Conservation (phyloP, 2,888 invertebrate species). For the Bellardia bayeri region DNA sequence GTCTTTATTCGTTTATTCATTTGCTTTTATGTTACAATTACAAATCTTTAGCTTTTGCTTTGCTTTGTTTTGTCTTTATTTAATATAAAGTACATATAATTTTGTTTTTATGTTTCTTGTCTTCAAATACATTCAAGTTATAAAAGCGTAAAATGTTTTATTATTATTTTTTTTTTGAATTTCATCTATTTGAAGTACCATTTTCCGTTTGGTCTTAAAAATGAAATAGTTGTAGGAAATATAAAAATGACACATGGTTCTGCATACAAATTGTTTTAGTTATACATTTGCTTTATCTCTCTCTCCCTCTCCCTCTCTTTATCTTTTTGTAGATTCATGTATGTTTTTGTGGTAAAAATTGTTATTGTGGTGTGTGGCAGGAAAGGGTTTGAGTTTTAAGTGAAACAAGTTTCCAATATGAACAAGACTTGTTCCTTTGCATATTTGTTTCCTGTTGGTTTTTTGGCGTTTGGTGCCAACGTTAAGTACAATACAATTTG, state of each 20-base stretch:
- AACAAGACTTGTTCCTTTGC: slow-evolving; percentile 58
- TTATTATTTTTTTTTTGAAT: slow-evolving; percentile 11
- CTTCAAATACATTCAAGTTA: slow-evolving; percentile 49
- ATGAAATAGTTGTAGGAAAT: slow-evolving; percentile 73
- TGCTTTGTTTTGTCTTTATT: slow-evolving; percentile 31
- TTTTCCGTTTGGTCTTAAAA: slow-evolving; percentile 58
- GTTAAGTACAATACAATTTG: slow-evolving; percentile 67
- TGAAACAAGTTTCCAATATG: slow-evolving; percentile 70
- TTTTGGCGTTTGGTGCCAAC: slow-evolving; percentile 56
- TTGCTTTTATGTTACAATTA: slow-evolving; percentile 52
- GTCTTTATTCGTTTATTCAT: slow-evolving; percentile 27
- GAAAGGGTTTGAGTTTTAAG: slow-evolving; percentile 58
- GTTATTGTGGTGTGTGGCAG: slow-evolving; percentile 34
- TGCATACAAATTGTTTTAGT: slow-evolving; percentile 73
- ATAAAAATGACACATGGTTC: slow-evolving; percentile 75
- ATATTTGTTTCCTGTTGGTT: slow-evolving; percentile 7
- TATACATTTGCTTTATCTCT: not conserved
- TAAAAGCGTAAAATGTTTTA: slow-evolving; percentile 60
- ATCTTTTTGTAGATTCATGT: slow-evolving; percentile 14
- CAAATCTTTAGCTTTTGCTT: slow-evolving; percentile 39
- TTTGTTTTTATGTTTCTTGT: slow-evolving; percentile 55
- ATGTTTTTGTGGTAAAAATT: slow-evolving; percentile 59
- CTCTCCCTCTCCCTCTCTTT: not conserved
- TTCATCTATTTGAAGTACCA: slow-evolving; percentile 29
- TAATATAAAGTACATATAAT: slow-evolving; percentile 25